phyloP scores from a whole-genome alignment of 1,140 invertebrate genomes.

The Ericerus pela region DNA sequence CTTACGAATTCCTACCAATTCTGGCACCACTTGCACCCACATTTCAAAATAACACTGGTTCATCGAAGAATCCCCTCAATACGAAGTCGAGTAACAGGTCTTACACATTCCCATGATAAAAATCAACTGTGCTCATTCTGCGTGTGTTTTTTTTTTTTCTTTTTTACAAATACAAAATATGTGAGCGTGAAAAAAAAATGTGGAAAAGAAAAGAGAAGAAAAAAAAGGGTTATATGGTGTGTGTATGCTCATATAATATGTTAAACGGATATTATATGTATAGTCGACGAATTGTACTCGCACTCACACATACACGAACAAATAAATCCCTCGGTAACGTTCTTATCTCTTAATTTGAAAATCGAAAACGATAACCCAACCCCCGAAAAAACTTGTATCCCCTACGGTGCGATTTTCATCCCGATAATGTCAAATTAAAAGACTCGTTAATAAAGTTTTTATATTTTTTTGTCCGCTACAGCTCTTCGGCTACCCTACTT shows the following conservation, averaged over 20 bases:
- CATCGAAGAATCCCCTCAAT: no score
- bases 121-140: no score
- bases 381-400: background rate
- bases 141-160: no score
- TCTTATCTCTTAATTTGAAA: constrained; percentile 7
- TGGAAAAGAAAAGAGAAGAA: background rate
- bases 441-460: constrained; percentile 9
- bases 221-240: background rate
- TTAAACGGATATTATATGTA: no score
- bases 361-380: constrained; percentile 4
- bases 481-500: no score
- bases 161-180: background rate
- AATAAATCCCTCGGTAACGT: background rate
- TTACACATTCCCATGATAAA: no score
- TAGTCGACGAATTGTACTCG: no score
- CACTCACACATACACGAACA: background rate
- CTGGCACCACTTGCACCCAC: no score
- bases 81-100: no score
- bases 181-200: background rate
- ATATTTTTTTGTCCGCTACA: no score
- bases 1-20: no score
- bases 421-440: constrained; percentile 12
- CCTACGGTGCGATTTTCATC: constrained; percentile 6
- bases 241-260: background rate
- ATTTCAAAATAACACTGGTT: no score